Conservation (phyloP, 1,140 invertebrate species). For the Drosophila repleta region DNA sequence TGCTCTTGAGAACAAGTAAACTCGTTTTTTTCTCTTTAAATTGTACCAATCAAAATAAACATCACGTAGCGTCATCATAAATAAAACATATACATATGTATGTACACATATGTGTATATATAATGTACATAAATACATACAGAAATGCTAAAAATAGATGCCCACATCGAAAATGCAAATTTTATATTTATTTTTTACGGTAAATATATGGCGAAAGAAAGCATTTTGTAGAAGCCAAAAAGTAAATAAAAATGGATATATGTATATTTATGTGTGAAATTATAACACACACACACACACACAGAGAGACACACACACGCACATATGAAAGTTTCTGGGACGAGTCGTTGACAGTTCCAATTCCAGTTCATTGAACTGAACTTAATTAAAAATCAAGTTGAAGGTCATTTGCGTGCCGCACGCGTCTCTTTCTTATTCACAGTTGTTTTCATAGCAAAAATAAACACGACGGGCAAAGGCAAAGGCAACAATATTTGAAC, state of each 20-base stretch:
- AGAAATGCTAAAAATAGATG: slow-evolving; percentile 26
- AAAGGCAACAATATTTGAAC: slow-evolving; percentile 36
- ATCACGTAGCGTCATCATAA: slow-evolving; percentile 14
- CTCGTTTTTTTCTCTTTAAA: neutral
- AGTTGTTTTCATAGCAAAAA: slow-evolving; percentile 40
- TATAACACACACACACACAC: slow-evolving; percentile 43
- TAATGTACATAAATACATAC: neutral
- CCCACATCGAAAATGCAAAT: slow-evolving; percentile 14
- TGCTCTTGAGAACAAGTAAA: neutral
- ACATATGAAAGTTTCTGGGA: slow-evolving; percentile 18
- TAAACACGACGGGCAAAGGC: slow-evolving; percentile 45
- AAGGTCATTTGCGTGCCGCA: slow-evolving; percentile 64
- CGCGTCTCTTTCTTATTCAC: slow-evolving; percentile 11
- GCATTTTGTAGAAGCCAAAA: neutral
- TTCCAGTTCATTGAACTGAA: slow-evolving; percentile 80
- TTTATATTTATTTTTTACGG: slow-evolving; percentile 25
- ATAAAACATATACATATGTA: neutral
- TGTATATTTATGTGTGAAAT: too few relatives aligned
- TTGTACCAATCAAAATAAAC: neutral
- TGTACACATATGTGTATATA: neutral
- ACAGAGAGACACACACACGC: too few relatives aligned
- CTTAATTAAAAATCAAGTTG: slow-evolving; percentile 82
- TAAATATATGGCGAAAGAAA: slow-evolving; percentile 20
- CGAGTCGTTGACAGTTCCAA: slow-evolving; percentile 69
- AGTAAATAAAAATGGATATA: slow-evolving; percentile 42